phyloP scores from a whole-genome alignment of 2,888 invertebrate species.

The Dione juno region DNA sequence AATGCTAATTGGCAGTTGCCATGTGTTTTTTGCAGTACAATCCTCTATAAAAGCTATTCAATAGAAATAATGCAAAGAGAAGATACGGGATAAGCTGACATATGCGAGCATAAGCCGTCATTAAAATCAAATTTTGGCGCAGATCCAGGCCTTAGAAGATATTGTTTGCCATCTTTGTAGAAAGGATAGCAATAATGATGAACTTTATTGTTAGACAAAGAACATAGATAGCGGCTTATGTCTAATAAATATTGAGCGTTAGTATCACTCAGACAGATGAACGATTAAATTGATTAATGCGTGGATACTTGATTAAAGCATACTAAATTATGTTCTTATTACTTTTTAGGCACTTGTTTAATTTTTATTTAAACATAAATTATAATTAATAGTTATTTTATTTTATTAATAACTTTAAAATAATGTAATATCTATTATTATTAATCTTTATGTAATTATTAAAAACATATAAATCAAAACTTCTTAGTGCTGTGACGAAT shows the following conservation, averaged over 20 bases:
- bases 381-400: too few species aligned
- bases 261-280: constrained; percentile 23
- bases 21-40: constrained; percentile 34
- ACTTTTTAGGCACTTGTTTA: not conserved
- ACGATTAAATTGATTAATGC: not conserved
- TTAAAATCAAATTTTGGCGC: constrained; percentile 80
- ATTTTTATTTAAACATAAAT: not conserved
- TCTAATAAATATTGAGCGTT: constrained; percentile 48
- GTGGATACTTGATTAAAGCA: not conserved
- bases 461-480: not conserved
- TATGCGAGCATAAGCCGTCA: constrained; percentile 77
- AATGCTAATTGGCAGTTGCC: constrained; percentile 39
- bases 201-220: constrained; percentile 50
- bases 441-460: not conserved
- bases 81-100: constrained; percentile 65
- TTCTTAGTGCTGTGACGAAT: not conserved
- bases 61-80: constrained; percentile 51
- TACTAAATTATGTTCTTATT: not conserved
- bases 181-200: constrained; percentile 57
- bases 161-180: constrained; percentile 74
- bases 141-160: constrained; percentile 71
- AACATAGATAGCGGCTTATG: constrained; percentile 57
- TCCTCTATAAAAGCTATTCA: constrained; percentile 45
- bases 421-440: not conserved
- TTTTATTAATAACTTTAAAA: too few species aligned